Base-by-base conservation (phyloP, 2,113 vertebrate genomes). In the Eulemur macaco region DNA sequence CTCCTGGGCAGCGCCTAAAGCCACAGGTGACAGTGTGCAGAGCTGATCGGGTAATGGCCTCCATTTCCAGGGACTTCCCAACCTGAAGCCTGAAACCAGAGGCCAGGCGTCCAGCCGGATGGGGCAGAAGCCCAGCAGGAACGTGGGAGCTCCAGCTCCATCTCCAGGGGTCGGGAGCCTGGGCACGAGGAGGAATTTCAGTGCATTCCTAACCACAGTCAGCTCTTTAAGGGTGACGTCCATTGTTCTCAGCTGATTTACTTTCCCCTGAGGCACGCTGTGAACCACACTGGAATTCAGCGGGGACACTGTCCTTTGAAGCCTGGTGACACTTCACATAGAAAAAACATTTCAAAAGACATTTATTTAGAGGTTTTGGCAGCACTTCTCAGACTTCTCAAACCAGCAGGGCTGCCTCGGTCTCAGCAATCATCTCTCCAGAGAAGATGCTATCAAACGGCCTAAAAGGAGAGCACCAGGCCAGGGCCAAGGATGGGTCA, bases 271-370 rank as follows among this genome's bases (percentile, higher is more conserved):
- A 85, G 91, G 80, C 92, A 95, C 89, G 82, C 50, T 81, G 56
- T 58, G 78, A 93, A 93, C 58, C 58, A 84, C 21, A 56, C 73
- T 8, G 25, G 73, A 25, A 91, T 66, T 97, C 94, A 95, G 83
- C 89, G 76, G 8, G 4, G 97, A 96, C 93, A 95, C 94, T 96
- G 45, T 95, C 77, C 95, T 98, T 92, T 94, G 97, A 96, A 96
- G 88, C 93, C 86, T 89, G 47, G 56, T 45, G 66, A 97, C 98
- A 97, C 56, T 91, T 96, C 92, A 69, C 89, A 90, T 93, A 86
- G 95, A 97, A 91, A 91, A 98, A 91, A 95, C 80, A 23, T 56
- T 97, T 89, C 69, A 86, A 94, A 96, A 86, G 68, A 81, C 91
- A 97, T 97, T 92, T 97, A 86, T 97, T 89, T 80, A 58, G 93